Base-by-base conservation (phyloP, 2,888 invertebrate genomes). In the Zhengitettix transpicula region DNA sequence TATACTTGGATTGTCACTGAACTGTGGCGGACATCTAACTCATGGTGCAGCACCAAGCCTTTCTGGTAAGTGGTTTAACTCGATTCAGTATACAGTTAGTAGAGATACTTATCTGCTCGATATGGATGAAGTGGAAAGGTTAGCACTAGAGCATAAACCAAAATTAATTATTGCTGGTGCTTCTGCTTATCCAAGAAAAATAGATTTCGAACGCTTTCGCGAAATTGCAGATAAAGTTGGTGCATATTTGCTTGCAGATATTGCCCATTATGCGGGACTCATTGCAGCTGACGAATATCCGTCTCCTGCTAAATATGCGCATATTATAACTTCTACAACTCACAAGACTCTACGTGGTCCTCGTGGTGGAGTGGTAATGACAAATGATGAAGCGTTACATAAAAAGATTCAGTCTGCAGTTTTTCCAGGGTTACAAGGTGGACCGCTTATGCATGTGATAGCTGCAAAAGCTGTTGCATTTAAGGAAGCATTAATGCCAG, bases 371-470 rank as follows among this genome's bases (percentile, higher is more conserved):
- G n/a, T n/a, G n/a, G n/a, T n/a, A n/a, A n/a, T n/a, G n/a, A n/a
- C n/a, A n/a, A n/a, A n/a, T n/a, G n/a, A n/a, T n/a, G n/a, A n/a
- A n/a, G n/a, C n/a, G n/a, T n/a, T n/a, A n/a, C n/a, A n/a, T n/a
- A n/a, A n/a, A n/a, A 87, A 82, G 71, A 92, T 99, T 69, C 95
- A 97, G 74, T 81, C 83, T 68, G 85, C 90, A 2, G 93, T 95
- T 61, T 95, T 95, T 74, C 94, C 94, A 0, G 90, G 93, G 0
- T 79, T 99, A 55, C 98, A 99, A 75, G 98, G 98, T 52, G 98
- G 98, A 0, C 98, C 98, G 0, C 98, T 98, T 71, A 95, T 97
- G 70, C 87, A 98, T 72, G 85, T 93, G n/a, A 96, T 99, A 65
- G 95, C 92, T 9, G 97, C 83, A 64, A 88, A 98, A 65, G 96